Conservation (phyloP, 2,888 invertebrate genomes). For the Coelopa pilipes region DNA sequence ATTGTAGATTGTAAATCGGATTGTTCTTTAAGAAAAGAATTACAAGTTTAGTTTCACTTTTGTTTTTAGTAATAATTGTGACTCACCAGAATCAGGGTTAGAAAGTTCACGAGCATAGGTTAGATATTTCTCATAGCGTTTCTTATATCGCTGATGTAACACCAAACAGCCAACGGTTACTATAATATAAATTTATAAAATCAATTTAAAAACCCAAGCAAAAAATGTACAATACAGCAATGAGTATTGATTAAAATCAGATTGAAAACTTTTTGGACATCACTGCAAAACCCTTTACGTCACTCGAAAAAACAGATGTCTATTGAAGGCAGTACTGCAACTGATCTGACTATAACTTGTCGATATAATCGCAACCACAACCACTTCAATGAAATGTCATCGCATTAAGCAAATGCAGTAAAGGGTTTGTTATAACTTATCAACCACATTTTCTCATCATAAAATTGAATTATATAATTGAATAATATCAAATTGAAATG, state of each 20-base stretch:
- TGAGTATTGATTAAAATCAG: conserved; percentile 49
- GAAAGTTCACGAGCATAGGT: conserved; percentile 72
- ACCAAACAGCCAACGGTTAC: conserved; percentile 85
- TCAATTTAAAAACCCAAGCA: background rate
- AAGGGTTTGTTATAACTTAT: conserved; percentile 44
- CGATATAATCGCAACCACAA: background rate
- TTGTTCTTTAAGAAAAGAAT: conserved; percentile 45
- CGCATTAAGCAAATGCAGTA: background rate
- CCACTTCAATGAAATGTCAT: background rate
- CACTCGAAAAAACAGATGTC: conserved; percentile 36
- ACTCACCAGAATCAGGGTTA: conserved; percentile 65
- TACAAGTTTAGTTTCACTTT: too few relatives aligned
- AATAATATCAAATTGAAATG: background rate
- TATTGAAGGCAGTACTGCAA: conserved; percentile 34
- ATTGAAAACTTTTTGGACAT: conserved; percentile 64
- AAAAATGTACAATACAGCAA: background rate
- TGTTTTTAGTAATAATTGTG: too few relatives aligned
- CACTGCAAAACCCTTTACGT: conserved; percentile 51
- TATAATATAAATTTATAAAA: conserved; percentile 51
- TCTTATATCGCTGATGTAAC: conserved; percentile 82
- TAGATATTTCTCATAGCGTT: conserved; percentile 75
- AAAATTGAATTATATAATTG: background rate
- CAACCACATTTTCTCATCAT: conserved; percentile 36
- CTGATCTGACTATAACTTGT: conserved; percentile 28
- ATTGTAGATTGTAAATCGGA: conserved; percentile 60